Evolutionary conservation across 2,888 invertebrate species (phyloP).

Genomic region (Lithophane ornitopus): DNA sequence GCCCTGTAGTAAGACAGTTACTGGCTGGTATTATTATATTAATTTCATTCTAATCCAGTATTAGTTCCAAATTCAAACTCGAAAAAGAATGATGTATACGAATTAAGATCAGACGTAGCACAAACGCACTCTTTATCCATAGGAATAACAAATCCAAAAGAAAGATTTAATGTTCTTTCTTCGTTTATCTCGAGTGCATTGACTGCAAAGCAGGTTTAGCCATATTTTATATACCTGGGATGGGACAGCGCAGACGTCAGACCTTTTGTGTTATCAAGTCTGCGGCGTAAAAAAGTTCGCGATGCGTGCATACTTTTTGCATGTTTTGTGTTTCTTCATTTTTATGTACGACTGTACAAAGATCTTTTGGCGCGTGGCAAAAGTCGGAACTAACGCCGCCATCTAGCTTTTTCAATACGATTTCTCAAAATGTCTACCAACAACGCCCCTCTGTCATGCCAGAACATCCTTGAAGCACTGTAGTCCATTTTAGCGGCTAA

Average conservation of each 20-base stretch:
- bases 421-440: too few species aligned
- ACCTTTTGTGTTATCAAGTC: constrained; percentile 30
- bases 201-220: constrained; percentile 43
- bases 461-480: too few species aligned
- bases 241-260: not conserved
- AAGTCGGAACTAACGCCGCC: too few species aligned
- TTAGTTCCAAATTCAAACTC: not conserved
- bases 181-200: constrained; percentile 34
- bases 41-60: not conserved
- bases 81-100: too few species aligned
- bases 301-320: constrained; percentile 3
- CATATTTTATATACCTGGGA: constrained; percentile 13
- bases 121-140: not conserved
- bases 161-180: constrained; percentile 22
- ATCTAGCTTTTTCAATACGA: too few species aligned
- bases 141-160: not conserved
- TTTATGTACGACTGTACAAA: not conserved
- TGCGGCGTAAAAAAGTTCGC: not conserved
- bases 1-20: not conserved
- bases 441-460: too few species aligned
- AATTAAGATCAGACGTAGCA: not conserved
- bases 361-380: too few species aligned
- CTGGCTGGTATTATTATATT: not conserved
- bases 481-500: too few species aligned
- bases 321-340: not conserved